Evolutionary conservation across 1,140 invertebrate species (phyloP).

Genomic region (Bombyx mandarina): DNA sequence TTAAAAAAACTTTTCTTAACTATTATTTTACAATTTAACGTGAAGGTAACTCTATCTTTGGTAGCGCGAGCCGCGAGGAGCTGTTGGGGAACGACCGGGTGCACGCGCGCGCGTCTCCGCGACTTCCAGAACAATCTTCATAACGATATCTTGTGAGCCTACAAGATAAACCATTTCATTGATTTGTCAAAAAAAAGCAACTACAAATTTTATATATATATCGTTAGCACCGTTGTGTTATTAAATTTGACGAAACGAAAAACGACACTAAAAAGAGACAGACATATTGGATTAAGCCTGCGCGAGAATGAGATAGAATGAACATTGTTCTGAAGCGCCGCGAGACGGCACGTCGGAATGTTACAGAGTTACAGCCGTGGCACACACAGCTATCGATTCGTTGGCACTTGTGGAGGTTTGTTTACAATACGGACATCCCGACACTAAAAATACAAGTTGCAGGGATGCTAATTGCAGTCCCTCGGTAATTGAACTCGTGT

Average conservation of each 20-base stretch:
- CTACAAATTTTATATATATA: no score
- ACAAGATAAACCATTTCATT: no score
- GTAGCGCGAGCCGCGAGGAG: conserved; percentile 54
- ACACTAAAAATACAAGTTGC: neutral
- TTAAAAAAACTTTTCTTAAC: conserved; percentile 33
- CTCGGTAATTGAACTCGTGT: no score
- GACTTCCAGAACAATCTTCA: no score
- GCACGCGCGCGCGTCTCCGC: no score
- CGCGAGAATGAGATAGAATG: conserved; percentile 1
- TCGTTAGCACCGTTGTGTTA: no score
- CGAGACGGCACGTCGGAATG: conserved; percentile 35
- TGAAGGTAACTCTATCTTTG: conserved; percentile 69
- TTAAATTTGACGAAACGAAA: no score
- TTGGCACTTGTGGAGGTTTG: conserved; percentile 59
- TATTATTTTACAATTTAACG: conserved; percentile 55
- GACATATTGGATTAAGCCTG: conserved; percentile 20
- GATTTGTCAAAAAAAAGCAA: no score
- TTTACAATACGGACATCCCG: conserved; percentile 4
- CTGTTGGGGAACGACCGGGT: conserved; percentile 10
- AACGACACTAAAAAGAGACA: conserved; percentile 11
- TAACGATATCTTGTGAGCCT: no score
- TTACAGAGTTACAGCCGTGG: conserved; percentile 24
- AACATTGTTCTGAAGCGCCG: neutral
- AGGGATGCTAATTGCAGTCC: no score
- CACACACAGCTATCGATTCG: conserved; percentile 14